A percentile compares a stretch with the other conserved stretches of the same genome.
Evolutionary conservation across 2,888 invertebrate genomes (phyloP).

Genomic region (Labia minor): DNA sequence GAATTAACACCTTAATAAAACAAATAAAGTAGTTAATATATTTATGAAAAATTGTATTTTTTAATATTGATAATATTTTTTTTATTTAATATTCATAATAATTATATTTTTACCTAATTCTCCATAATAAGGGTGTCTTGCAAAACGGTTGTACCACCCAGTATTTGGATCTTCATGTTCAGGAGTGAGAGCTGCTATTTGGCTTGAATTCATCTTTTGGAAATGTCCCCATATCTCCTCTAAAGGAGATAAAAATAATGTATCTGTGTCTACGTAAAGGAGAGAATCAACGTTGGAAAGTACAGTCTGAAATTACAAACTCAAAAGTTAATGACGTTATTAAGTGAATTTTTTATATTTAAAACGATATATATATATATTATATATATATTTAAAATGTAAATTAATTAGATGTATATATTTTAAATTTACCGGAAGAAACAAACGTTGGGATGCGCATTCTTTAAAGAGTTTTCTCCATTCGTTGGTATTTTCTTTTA

Average conservation of each 20-base stretch:
- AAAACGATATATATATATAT: too few species aligned
- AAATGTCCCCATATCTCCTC: slow-evolving; percentile 79
- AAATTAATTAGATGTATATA: neutral
- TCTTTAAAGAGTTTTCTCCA: slow-evolving; percentile 88
- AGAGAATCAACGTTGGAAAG: slow-evolving; percentile 70
- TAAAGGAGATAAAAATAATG: slow-evolving; percentile 72
- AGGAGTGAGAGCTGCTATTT: slow-evolving; percentile 76
- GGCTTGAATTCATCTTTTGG: slow-evolving; percentile 64
- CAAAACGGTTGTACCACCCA: slow-evolving; percentile 94
- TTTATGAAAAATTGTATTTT: slow-evolving; percentile 16
- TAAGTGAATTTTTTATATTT: too few species aligned
- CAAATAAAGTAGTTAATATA: slow-evolving; percentile 18
- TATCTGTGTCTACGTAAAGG: slow-evolving; percentile 87
- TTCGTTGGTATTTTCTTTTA: slow-evolving; percentile 52
- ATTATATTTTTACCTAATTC: slow-evolving; percentile 55
- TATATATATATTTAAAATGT: too few species aligned
- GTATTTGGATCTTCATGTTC: slow-evolving; percentile 88
- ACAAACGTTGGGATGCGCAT: slow-evolving; percentile 86
- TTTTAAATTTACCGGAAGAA: slow-evolving; percentile 66
- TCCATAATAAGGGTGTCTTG: slow-evolving; percentile 88
- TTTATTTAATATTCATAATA: too few species aligned
- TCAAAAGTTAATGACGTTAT: too few species aligned
- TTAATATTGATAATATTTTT: slow-evolving; percentile 2
- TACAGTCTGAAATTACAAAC: slow-evolving; percentile 49
- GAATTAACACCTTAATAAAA: slow-evolving; percentile 74